phyloP scores from a whole-genome alignment of 2,888 invertebrate genomes.

The Galerucella nymphaeae region DNA sequence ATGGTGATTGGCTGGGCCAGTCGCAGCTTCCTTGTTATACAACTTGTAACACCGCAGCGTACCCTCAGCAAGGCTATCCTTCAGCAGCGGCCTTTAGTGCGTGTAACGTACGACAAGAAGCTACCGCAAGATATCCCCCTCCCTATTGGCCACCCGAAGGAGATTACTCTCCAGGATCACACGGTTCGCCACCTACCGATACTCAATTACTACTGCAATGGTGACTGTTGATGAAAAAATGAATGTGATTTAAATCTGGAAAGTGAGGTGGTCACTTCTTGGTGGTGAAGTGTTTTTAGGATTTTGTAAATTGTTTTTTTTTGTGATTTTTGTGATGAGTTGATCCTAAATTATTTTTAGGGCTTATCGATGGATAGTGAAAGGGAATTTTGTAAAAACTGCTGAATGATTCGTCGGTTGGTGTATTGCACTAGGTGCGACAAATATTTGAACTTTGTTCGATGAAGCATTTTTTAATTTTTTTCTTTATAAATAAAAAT shows the following conservation, averaged over 20 bases:
- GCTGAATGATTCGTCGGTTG: background rate
- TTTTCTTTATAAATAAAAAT: too few relatives aligned
- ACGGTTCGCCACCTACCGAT: constrained; percentile 60
- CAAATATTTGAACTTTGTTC: too few relatives aligned
- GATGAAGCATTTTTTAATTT: too few relatives aligned
- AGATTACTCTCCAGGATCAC: constrained; percentile 60
- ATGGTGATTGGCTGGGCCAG: constrained; percentile 60
- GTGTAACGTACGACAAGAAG: constrained; percentile 68
- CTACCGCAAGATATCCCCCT: constrained; percentile 46
- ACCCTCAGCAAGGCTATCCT: constrained; percentile 40
- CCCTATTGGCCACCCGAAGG: constrained; percentile 64
- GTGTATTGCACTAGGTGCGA: too few relatives aligned
- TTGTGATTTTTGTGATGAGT: constrained; percentile 29
- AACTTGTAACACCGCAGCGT: constrained; percentile 54
- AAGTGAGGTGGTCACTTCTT: constrained; percentile 18
- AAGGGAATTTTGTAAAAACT: background rate
- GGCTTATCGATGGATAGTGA: background rate
- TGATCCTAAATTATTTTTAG: background rate
- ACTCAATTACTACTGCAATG: constrained; percentile 62
- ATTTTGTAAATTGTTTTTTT: constrained; percentile 31
- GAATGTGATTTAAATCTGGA: constrained; percentile 31
- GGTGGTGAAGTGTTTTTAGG: constrained; percentile 8
- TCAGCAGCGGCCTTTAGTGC: constrained; percentile 67
- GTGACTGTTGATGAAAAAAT: constrained; percentile 57
- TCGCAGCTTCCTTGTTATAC: constrained; percentile 54